Evolutionary conservation across 2,797 vertebrate species (phyloP).

Genomic region (Tokudaia tokunoshimensis): DNA sequence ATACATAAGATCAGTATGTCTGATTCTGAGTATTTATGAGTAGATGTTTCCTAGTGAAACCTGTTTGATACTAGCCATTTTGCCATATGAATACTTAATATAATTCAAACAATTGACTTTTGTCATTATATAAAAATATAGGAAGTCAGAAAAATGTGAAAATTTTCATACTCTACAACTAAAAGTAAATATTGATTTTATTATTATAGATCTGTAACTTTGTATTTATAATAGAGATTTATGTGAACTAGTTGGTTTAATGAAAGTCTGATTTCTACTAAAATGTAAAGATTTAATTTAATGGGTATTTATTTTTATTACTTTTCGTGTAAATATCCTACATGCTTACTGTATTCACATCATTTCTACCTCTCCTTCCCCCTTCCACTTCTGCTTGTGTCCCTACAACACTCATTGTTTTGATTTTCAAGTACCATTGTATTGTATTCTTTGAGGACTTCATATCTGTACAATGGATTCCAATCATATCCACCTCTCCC

Average conservation of each 20-base stretch:
- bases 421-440: background rate
- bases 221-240: background rate
- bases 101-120: background rate
- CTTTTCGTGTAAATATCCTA: background rate
- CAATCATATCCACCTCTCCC: background rate
- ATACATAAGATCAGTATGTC: constrained; percentile 15
- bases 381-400: background rate
- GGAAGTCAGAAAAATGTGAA: background rate
- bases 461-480: background rate
- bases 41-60: constrained; percentile 7
- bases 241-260: background rate
- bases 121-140: constrained; percentile 16
- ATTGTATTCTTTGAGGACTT: background rate
- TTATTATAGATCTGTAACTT: background rate
- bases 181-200: background rate
- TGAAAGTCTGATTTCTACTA: background rate
- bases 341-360: background rate
- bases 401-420: background rate
- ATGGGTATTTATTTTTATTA: background rate
- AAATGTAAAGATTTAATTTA: background rate
- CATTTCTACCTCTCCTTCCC: background rate
- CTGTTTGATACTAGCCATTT: constrained; percentile 45
- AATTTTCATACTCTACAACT: background rate
- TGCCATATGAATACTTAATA: background rate
- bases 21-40: constrained; percentile 49